These are phyloP conservation scores for Venustoraphidia nigricollis DNA, from an alignment of 2,888 invertebrate species.

Conservation along the genomic window DNA sequence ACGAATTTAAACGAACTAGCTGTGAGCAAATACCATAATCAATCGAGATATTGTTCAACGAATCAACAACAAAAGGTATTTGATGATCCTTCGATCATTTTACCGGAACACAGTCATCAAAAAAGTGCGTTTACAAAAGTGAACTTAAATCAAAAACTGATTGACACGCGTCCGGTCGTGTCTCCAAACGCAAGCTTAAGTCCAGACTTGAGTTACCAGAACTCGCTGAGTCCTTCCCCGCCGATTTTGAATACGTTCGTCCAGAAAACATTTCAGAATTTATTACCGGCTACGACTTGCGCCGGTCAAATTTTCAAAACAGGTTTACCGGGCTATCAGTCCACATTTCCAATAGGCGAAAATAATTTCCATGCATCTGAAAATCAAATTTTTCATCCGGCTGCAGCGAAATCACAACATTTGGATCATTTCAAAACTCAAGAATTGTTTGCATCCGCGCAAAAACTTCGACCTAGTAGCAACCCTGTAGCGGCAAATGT, in stretches of 20 bases:
- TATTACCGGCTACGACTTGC: slow-evolving; percentile 1
- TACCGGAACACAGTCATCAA: slow-evolving; percentile 15
- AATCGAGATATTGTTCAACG: too few species aligned
- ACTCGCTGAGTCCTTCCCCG: slow-evolving; percentile 61
- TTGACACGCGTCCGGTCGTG: slow-evolving; percentile 25
- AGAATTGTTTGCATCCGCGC: slow-evolving; percentile 19
- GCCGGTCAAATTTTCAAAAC: slow-evolving; percentile 11
- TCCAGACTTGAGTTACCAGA: slow-evolving; percentile 62
- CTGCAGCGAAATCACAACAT: too few species aligned
- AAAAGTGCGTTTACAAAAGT: slow-evolving; percentile 82
- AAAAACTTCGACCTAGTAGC: slow-evolving; percentile 31
- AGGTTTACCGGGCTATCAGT: slow-evolving; percentile 3
- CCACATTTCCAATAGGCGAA: too few species aligned
- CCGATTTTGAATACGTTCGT: slow-evolving; percentile 27
- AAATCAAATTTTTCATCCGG: too few species aligned
- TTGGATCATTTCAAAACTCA: slow-evolving; percentile 32
- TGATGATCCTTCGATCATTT: slow-evolving; percentile 37
- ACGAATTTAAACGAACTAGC: too few species aligned
- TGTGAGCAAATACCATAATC: slow-evolving; percentile 10
- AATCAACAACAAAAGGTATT: slow-evolving; percentile 38
- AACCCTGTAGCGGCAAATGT: slow-evolving; percentile 18
- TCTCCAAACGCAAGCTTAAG: slow-evolving; percentile 59
- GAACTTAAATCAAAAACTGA: slow-evolving; percentile 24
- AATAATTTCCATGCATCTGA: too few species aligned
- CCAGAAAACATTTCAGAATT: slow-evolving; percentile 11